These are phyloP conservation scores for Coregonus suidteri DNA, from an alignment of 2,797 vertebrate species.

Conservation along the genomic window DNA sequence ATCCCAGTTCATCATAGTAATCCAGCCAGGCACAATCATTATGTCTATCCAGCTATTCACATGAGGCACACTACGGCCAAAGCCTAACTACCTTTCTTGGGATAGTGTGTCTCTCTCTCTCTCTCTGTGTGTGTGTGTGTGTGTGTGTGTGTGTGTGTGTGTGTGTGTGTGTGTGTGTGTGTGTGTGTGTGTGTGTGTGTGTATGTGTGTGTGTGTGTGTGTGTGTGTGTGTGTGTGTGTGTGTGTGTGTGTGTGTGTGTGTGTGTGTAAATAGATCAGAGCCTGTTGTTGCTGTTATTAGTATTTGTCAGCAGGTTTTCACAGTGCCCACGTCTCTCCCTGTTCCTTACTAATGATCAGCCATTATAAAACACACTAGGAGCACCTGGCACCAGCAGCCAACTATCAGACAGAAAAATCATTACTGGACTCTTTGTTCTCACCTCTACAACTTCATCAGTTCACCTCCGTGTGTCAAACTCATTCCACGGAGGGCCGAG, in stretches of 20 bases:
- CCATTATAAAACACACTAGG: slow-evolving; percentile 33
- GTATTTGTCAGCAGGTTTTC: slow-evolving; percentile 55
- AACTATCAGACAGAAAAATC: slow-evolving; percentile 56
- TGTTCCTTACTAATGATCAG: slow-evolving; percentile 46
- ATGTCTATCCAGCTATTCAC: slow-evolving; percentile 41
- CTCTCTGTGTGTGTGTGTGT: neutral
- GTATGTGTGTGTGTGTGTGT: neutral
- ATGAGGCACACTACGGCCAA: neutral
- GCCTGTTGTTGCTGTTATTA: slow-evolving; percentile 48
- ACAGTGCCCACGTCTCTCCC: slow-evolving; percentile 26
- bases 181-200: neutral
- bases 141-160: too few relatives aligned
- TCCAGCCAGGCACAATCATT: slow-evolving; percentile 40
- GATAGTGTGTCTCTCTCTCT: too few relatives aligned
- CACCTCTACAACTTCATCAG: slow-evolving; percentile 44
- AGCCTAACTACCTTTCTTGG: neutral
- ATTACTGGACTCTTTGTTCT: slow-evolving; percentile 66
- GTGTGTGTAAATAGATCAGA: slow-evolving; percentile 56
- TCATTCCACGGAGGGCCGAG: too few relatives aligned
- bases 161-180: too few relatives aligned
- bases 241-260: neutral
- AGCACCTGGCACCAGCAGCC: slow-evolving; percentile 35
- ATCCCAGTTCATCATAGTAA: slow-evolving; percentile 40
- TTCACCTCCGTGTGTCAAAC: neutral
- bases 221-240: neutral